Evolutionary conservation across 2,888 invertebrate genomes (phyloP).

Genomic region (Noctua fimbriata): DNA sequence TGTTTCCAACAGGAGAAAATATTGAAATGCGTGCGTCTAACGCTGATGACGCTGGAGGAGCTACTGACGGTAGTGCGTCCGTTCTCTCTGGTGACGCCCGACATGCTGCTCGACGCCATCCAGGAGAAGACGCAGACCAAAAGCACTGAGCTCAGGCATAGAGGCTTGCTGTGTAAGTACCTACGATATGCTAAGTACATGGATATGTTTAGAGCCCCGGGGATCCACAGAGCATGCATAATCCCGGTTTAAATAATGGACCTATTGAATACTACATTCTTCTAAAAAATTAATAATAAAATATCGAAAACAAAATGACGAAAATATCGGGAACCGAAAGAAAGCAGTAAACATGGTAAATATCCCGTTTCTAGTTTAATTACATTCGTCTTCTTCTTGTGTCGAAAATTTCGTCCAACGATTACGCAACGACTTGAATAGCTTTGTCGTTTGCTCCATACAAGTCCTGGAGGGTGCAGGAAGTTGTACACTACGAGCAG

Average conservation of each 20-base stretch:
- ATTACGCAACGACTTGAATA: neutral
- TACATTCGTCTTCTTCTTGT: too few species aligned
- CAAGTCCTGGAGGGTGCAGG: neutral
- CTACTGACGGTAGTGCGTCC: constrained; percentile 97
- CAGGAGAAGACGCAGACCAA: constrained; percentile 95
- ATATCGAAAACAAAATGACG: too few species aligned
- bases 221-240: neutral
- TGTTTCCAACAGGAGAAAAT: constrained; percentile 84
- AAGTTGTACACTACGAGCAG: neutral
- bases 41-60: constrained; percentile 96
- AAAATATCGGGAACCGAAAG: too few species aligned
- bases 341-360: too few species aligned
- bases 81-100: constrained; percentile 95
- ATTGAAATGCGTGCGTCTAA: constrained; percentile 93
- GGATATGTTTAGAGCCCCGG: neutral
- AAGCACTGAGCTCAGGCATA: constrained; percentile 95
- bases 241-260: neutral
- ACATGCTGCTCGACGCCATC: constrained; percentile 98
- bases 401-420: neutral
- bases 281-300: too few species aligned
- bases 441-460: neutral
- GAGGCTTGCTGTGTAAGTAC: constrained; percentile 94
- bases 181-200: neutral
- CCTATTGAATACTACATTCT: neutral
- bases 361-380: too few species aligned